Base-by-base conservation (phyloP, 2,888 invertebrate genomes). In the Crematogaster levior region DNA sequence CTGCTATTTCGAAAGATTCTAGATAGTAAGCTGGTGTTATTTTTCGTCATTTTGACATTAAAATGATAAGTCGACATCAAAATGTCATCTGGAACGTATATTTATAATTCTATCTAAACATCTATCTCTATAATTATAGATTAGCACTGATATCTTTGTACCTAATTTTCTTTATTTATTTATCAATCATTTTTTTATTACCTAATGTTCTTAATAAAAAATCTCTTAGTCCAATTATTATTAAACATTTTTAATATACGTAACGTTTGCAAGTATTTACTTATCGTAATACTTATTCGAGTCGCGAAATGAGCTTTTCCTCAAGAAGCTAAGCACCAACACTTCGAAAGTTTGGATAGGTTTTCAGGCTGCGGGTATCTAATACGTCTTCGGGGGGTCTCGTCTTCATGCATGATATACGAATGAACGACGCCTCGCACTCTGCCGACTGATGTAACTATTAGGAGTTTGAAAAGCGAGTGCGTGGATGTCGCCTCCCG, bases 401-500 rank as follows among this genome's bases (percentile, higher is more conserved):
- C 37, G 12, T 34, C 61, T 53, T 81, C 43, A 43, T 73, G 51
- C 81, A 74, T 65, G 65, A 74, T 81, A 74, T 81, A 74, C 81
- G 73, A 30, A 63, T 65, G 81, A 56, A 43, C 81, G 34, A 65
- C 21, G n/a, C 12, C 56, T 60, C 37, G 27, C 30, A n/a, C 60
- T 30, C 46, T 46, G 79, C 43, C 56, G 81, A 81, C 77, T 70
- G 84, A 89, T 86, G 84, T 88, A 87, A 86, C 88, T 86, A 91
- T 91, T 91, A 87, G 56, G 73, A 90, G 84, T 88, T 88, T 73
- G 86, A 86, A n/a, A 87, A 87, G 88, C 86, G 84, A 81, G 73
- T 85, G 84, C 63, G 85, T 82, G 85, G 79, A 74, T 83, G 66
- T 81, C 73, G 84, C 27, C 60, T n/a, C 6, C 85, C 79, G 79